These are phyloP conservation scores for Papilio aristodemus DNA, from an alignment of 1,140 invertebrate genomes.

Conservation along the genomic window DNA sequence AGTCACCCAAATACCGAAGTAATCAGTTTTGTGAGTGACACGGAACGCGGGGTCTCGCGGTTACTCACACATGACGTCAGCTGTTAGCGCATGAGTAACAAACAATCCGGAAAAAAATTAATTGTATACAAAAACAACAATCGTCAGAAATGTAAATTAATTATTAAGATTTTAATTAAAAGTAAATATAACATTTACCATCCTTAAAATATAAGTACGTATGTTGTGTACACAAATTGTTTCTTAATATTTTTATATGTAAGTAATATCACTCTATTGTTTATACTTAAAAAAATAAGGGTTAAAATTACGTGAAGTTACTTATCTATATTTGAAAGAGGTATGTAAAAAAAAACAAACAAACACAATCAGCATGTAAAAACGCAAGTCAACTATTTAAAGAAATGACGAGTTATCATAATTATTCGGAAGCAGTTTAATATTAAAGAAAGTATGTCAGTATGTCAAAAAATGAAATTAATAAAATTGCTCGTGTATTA, in stretches of 20 bases:
- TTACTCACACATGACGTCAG: conserved; percentile 74
- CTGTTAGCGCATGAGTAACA: conserved; percentile 68
- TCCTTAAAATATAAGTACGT: too few relatives aligned
- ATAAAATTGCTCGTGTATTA: too few relatives aligned
- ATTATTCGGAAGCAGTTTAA: neutral
- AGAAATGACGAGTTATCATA: neutral
- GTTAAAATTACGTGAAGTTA: too few relatives aligned
- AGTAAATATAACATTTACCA: too few relatives aligned
- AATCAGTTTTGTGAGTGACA: conserved; percentile 51
- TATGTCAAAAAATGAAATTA: neutral
- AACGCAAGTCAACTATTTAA: too few relatives aligned
- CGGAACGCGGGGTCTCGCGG: conserved; percentile 47
- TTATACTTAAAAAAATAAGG: too few relatives aligned
- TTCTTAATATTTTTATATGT: too few relatives aligned
- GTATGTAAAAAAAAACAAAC: too few relatives aligned
- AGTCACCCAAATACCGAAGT: conserved; percentile 52
- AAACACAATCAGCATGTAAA: too few relatives aligned
- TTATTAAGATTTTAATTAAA: neutral
- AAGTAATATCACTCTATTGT: too few relatives aligned
- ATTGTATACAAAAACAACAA: conserved; percentile 33
- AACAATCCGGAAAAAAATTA: conserved; percentile 65
- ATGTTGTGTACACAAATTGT: too few relatives aligned
- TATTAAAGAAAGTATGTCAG: neutral
- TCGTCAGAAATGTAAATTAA: conserved; percentile 22
- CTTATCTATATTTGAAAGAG: too few relatives aligned